Base-by-base conservation (phyloP, 2,888 invertebrate genomes). In the Torymus aiolomorphi region DNA sequence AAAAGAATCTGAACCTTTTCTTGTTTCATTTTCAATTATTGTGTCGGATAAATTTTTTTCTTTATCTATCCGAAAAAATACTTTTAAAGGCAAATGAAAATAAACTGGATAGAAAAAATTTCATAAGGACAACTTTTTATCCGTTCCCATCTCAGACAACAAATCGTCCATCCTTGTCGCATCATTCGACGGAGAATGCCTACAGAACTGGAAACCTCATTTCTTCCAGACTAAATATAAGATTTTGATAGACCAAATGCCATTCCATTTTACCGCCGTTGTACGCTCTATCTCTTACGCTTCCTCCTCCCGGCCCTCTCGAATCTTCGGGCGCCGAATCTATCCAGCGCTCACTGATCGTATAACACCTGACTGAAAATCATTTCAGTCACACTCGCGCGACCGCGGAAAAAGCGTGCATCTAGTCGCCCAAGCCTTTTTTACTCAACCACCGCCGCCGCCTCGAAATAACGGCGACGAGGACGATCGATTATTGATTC, bases 191-290 rank as follows among this genome's bases (percentile, higher is more conserved):
- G 20, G 14, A 20, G 49, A 11, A 31, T 31, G 73, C 12, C 56
- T 54, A 78, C 56, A 66, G 75, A 81, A 76, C 49, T 71, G 70
- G 52, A 71, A 76, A 76, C 61, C 63, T 74, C 71, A 73, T 74
- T 77, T 80, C 65, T 80, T 70, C 71, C n/a, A 75, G 57, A 65
- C 76, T 67, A 76, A 57, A 80, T 76, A 72, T 80, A 66, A 65
- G 71, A 80, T 76, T 76, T 76, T 72, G 66, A 80, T 76, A 71
- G 61, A 80, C 70, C 66, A n/a, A 76, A 76, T 73, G 76, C 67
- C 67, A 77, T 56, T 69, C 69, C 57, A 71, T 66, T 76, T 71
- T 65, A 62, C 54, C 65, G 62, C 42, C 31, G 16, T 63, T 62
- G 20, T 51, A 69, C 54, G 8, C 4, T 14, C 24, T 59, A 59